phyloP scores from a whole-genome alignment of 2,888 invertebrate species.

The Steromphala cineraria region DNA sequence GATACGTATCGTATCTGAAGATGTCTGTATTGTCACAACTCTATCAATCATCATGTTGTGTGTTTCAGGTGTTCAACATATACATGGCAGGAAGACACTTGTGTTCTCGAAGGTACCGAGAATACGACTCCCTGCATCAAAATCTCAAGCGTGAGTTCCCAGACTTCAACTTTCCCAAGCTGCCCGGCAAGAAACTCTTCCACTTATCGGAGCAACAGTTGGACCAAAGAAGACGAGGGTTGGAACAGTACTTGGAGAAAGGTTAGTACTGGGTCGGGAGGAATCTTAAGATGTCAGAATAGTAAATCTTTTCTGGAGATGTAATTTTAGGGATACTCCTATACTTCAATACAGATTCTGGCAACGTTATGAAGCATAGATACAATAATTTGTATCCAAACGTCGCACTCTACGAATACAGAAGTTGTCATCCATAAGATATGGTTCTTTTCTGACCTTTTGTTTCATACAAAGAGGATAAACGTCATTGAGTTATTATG shows the following conservation, averaged over 20 bases:
- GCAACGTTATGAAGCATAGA: too few relatives aligned
- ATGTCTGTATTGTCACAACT: background rate
- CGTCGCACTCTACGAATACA: too few relatives aligned
- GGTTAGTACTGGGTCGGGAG: slow-evolving; percentile 54
- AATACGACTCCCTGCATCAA: slow-evolving; percentile 92
- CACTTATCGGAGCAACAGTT: slow-evolving; percentile 94
- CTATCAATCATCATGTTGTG: background rate
- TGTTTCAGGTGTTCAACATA: slow-evolving; percentile 87
- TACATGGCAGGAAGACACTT: slow-evolving; percentile 99
- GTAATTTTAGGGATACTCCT: too few relatives aligned
- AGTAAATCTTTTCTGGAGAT: too few relatives aligned
- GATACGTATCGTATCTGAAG: too few relatives aligned
- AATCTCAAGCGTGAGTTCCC: slow-evolving; percentile 94
- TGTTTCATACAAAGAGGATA: too few relatives aligned
- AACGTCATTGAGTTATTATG: too few relatives aligned
- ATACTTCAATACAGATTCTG: too few relatives aligned
- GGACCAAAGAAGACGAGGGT: slow-evolving; percentile 92
- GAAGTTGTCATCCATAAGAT: too few relatives aligned
- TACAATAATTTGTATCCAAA: too few relatives aligned
- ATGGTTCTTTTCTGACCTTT: too few relatives aligned
- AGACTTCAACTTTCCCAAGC: slow-evolving; percentile 96
- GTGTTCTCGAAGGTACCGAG: slow-evolving; percentile 96
- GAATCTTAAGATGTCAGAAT: too few relatives aligned
- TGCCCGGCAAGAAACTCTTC: slow-evolving; percentile 99
- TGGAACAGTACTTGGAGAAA: slow-evolving; percentile 98